Conservation (phyloP, 2,113 vertebrate species). For the Rafetus swinhoei region DNA sequence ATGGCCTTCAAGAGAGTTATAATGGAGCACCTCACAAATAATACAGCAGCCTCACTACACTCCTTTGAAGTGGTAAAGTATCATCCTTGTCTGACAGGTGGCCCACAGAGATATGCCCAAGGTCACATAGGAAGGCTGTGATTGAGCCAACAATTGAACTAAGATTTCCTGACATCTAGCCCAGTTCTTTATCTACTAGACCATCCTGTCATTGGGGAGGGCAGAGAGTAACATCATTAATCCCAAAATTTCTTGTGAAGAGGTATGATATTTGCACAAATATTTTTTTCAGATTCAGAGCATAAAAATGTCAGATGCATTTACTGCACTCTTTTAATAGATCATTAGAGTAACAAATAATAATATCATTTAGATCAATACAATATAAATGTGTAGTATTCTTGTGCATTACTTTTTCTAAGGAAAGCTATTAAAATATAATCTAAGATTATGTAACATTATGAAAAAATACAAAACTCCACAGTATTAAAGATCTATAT, state of each 20-base stretch:
- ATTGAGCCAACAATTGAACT: conserved; percentile 12
- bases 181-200: neutral
- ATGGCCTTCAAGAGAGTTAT: neutral
- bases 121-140: conserved; percentile 7
- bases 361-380: neutral
- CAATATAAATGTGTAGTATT: neutral
- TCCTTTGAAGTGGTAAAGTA: neutral
- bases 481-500: neutral
- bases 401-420: neutral
- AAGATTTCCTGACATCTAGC: neutral
- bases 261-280: neutral
- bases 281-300: neutral
- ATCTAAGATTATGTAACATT: neutral
- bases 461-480: neutral
- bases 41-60: neutral
- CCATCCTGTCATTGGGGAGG: neutral
- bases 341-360: neutral
- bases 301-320: neutral
- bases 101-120: neutral
- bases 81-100: neutral
- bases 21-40: neutral
- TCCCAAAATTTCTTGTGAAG: neutral
- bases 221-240: neutral
- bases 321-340: neutral
- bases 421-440: neutral